phyloP scores from a whole-genome alignment of 2,113 vertebrate genomes.

The Rhodinocichla rosea region DNA sequence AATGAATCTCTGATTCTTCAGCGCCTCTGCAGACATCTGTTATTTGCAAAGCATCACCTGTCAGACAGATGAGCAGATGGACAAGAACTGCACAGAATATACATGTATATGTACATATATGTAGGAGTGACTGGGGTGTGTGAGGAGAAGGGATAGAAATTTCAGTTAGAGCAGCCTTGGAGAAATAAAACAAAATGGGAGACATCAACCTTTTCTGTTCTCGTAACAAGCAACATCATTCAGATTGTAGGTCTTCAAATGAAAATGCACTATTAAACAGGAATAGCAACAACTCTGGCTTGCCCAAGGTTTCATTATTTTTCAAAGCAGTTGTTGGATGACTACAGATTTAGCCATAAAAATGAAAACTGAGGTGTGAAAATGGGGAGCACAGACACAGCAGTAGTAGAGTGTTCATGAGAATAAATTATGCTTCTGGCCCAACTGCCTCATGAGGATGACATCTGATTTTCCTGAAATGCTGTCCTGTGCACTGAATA shows the following conservation, averaged over 20 bases:
- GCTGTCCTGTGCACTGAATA: rapidly evolving
- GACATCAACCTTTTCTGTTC: background rate
- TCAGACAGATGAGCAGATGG: background rate
- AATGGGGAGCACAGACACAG: background rate
- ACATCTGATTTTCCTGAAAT: background rate
- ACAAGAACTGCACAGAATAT: background rate
- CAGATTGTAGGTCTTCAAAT: background rate
- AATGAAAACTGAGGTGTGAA: background rate
- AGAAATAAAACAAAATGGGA: background rate
- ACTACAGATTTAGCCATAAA: background rate
- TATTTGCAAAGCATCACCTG: background rate
- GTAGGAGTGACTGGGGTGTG: background rate
- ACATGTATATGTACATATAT: background rate
- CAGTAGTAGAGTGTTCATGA: rapidly evolving
- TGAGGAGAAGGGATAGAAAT: background rate
- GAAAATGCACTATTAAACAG: background rate
- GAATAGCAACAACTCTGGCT: background rate
- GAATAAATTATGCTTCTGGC: background rate
- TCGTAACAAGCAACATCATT: background rate
- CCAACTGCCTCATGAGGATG: background rate
- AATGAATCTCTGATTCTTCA: background rate
- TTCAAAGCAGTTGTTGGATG: background rate
- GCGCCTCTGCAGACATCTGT: background rate
- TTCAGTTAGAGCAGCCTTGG: background rate
- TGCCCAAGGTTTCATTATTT: background rate